A percentile compares a stretch with the other conserved stretches of the same genome.
Conservation (phyloP, 2,888 invertebrate genomes). For the Chirona hameri region DNA sequence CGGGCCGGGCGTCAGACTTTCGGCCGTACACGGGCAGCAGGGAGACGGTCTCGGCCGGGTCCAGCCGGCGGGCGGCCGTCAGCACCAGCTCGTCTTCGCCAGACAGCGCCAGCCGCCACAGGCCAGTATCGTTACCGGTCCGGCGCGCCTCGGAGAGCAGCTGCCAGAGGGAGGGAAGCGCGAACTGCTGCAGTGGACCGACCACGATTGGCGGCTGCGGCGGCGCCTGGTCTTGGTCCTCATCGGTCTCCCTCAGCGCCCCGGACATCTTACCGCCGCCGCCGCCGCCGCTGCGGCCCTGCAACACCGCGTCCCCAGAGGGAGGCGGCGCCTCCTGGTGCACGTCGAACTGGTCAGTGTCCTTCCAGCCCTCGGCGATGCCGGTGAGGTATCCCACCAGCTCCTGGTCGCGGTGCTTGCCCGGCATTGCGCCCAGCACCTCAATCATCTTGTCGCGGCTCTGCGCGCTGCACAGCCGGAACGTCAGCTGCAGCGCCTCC, state of each 20-base stretch:
- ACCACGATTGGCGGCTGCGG: not conserved
- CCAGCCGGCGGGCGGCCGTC: not conserved
- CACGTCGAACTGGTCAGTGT: not conserved
- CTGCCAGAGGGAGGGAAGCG: not conserved
- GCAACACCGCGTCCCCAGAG: not conserved
- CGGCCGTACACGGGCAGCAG: slow-evolving; percentile 7
- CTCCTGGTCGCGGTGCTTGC: slow-evolving; percentile 41
- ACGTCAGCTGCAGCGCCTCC: not conserved
- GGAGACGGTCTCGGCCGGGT: not conserved
- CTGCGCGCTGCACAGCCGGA: slow-evolving; percentile 42
- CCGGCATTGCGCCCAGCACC: slow-evolving; percentile 39
- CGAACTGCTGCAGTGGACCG: not conserved
- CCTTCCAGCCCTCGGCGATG: not conserved
- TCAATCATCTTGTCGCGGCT: slow-evolving; percentile 39
- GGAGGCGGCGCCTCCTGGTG: not conserved
- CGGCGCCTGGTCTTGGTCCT: not conserved
- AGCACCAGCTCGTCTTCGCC: not conserved
- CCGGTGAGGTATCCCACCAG: slow-evolving; percentile 36
- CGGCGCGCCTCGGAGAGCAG: not conserved
- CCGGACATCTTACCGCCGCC: not conserved
- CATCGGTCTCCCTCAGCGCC: not conserved
- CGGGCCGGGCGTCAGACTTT: not conserved
- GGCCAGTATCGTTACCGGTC: not conserved
- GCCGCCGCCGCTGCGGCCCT: not conserved
- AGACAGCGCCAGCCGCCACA: not conserved